Conservation (phyloP, 92 coral and sea anemone genomes). For the Bergia puertoricense region DNA sequence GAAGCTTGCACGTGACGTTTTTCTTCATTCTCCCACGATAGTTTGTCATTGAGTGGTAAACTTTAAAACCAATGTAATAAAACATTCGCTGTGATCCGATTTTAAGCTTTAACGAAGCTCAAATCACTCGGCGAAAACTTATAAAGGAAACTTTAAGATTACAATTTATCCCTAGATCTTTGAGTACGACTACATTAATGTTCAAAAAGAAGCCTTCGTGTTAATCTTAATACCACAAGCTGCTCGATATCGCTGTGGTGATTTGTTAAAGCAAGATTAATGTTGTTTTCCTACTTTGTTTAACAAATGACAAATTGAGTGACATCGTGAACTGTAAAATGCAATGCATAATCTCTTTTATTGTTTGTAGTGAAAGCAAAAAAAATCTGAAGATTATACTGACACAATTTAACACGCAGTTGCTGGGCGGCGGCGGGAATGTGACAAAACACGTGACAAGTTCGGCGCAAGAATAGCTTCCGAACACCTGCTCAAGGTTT, state of each 20-base stretch:
- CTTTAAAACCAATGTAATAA: too few species aligned
- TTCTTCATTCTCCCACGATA: slow-evolving; percentile 23
- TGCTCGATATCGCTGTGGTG: not conserved
- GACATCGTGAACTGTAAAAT: not conserved
- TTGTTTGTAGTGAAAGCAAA: not conserved
- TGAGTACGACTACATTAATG: not conserved
- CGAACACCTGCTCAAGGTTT: not conserved
- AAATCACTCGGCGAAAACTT: not conserved
- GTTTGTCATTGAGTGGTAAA: not conserved
- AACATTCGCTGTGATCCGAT: not conserved
- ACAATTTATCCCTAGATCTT: not conserved
- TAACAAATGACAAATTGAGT: not conserved
- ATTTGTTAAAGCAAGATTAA: not conserved
- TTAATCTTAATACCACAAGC: not conserved
- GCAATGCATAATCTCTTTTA: not conserved
- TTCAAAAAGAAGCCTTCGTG: not conserved
- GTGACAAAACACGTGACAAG: not conserved
- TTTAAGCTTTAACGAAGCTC: not conserved
- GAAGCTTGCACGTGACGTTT: not conserved
- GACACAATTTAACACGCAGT: not conserved
- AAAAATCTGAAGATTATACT: not conserved
- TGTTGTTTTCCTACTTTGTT: not conserved
- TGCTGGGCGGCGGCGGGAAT: not conserved
- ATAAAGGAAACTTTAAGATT: not conserved
- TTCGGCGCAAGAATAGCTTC: not conserved